A percentile compares a stretch with the other conserved stretches of the same genome.
These are phyloP conservation scores for Drosophila mayri DNA, from an alignment of 1,140 invertebrate species.

Conservation along the genomic window DNA sequence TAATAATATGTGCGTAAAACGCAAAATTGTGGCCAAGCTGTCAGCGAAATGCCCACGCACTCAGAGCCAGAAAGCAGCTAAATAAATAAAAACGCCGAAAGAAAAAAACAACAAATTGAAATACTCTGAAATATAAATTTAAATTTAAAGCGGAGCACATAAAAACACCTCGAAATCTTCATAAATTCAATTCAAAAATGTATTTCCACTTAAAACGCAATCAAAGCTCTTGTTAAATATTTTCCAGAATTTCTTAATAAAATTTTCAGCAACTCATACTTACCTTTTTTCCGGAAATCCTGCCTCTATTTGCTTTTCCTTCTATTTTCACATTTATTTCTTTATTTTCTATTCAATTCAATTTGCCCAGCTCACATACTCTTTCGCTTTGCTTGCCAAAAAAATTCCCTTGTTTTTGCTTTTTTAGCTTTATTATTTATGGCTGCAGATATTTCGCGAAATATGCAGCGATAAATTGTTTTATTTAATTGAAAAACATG, in stretches of 20 bases:
- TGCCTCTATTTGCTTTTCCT: background rate
- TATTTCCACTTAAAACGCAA: background rate
- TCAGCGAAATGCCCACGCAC: conserved; percentile 19
- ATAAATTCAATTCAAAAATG: background rate
- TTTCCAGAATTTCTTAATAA: background rate
- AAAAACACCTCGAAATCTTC: too few relatives aligned
- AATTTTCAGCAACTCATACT: background rate
- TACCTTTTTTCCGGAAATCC: background rate
- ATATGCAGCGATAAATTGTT: conserved; percentile 55
- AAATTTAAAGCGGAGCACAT: background rate
- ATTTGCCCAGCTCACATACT: conserved; percentile 6
- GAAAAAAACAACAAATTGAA: background rate
- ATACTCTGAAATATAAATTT: background rate
- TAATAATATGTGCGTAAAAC: conserved; percentile 7
- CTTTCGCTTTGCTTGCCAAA: conserved; percentile 16
- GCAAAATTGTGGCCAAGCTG: conserved; percentile 27
- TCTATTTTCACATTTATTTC: background rate
- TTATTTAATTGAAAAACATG: conserved; percentile 61
- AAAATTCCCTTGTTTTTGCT: background rate
- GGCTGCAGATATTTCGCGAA: conserved; percentile 42
- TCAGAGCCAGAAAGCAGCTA: background rate
- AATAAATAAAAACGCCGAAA: conserved; percentile 15
- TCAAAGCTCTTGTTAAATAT: background rate
- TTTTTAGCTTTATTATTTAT: conserved; percentile 43
- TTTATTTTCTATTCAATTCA: conserved; percentile 14